Percentiles rank a stretch among this genome's conserved stretches.
Evolutionary conservation across 2,113 vertebrate genomes (phyloP).

Genomic region (Australoheros scitulus): DNA sequence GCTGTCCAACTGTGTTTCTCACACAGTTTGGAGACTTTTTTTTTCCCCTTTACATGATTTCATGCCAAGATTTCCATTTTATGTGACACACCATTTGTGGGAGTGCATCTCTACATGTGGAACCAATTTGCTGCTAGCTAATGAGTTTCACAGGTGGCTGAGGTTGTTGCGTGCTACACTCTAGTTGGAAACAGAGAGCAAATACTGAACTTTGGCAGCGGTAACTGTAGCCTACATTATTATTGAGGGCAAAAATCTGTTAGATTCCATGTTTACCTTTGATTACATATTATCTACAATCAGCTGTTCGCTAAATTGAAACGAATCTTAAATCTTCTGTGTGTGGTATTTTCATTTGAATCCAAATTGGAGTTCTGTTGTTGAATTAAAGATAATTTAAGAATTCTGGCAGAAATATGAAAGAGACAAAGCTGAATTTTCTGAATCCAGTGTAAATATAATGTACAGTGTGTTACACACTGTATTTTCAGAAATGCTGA

Average conservation of each 20-base stretch:
- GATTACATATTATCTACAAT: neutral
- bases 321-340: neutral
- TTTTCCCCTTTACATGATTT: conserved; percentile 19
- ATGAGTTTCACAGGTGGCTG: conserved; percentile 77
- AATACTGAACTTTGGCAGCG: conserved; percentile 43
- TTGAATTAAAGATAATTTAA: neutral
- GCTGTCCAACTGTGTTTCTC: conserved; percentile 54
- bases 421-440: neutral
- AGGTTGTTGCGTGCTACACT: conserved; percentile 59
- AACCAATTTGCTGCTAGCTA: conserved; percentile 69
- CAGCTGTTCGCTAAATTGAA: neutral
- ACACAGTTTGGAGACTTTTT: conserved; percentile 44
- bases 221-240: conserved; percentile 26
- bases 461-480: neutral
- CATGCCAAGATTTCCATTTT: conserved; percentile 73
- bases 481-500: conserved; percentile 11
- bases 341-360: neutral
- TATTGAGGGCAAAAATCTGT: neutral
- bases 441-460: neutral
- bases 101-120: conserved; percentile 76
- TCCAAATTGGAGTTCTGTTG: neutral
- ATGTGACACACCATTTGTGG: conserved; percentile 70
- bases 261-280: conserved; percentile 16
- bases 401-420: neutral
- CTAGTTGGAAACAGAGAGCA: conserved; percentile 48